phyloP scores from a whole-genome alignment of 2,888 invertebrate species.

The Drosophila parthenogenetica region DNA sequence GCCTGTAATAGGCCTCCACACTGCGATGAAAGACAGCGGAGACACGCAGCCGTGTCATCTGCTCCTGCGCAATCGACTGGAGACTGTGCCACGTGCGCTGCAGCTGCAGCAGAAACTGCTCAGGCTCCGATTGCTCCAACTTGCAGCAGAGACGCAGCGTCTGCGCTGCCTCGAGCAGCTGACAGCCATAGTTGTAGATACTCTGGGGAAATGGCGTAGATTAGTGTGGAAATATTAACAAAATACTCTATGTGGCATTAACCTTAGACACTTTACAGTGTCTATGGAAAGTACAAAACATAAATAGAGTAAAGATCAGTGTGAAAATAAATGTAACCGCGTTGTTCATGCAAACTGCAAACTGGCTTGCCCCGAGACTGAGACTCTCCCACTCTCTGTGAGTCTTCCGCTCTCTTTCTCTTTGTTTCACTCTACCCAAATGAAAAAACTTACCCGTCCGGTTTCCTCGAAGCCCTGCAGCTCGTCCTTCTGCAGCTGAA shows the following conservation, averaged over 20 bases:
- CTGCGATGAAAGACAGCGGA: slow-evolving; percentile 91
- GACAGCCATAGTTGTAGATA: slow-evolving; percentile 92
- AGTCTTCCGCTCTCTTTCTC: background rate
- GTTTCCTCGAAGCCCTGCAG: slow-evolving; percentile 91
- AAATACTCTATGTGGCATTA: too few species aligned
- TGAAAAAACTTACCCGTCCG: slow-evolving; percentile 87
- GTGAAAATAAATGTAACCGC: too few species aligned
- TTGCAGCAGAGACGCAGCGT: slow-evolving; percentile 90
- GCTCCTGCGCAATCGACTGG: slow-evolving; percentile 90
- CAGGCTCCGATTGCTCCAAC: slow-evolving; percentile 87
- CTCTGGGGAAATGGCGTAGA: slow-evolving; percentile 86
- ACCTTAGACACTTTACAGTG: too few species aligned
- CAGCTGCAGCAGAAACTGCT: slow-evolving; percentile 86
- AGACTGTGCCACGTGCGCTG: slow-evolving; percentile 89
- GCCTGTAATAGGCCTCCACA: slow-evolving; percentile 88
- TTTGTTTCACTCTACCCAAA: background rate
- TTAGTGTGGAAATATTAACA: background rate
- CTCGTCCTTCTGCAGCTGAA: slow-evolving; percentile 90
- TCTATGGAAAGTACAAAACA: too few species aligned
- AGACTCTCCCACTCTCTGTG: background rate
- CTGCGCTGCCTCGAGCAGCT: slow-evolving; percentile 90
- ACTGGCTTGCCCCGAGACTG: slow-evolving; percentile 24
- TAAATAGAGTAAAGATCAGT: too few species aligned
- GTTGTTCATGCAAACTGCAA: slow-evolving; percentile 14
- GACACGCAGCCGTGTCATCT: slow-evolving; percentile 90